phyloP scores from a whole-genome alignment of 2,888 invertebrate species.

The Aquatica leii region DNA sequence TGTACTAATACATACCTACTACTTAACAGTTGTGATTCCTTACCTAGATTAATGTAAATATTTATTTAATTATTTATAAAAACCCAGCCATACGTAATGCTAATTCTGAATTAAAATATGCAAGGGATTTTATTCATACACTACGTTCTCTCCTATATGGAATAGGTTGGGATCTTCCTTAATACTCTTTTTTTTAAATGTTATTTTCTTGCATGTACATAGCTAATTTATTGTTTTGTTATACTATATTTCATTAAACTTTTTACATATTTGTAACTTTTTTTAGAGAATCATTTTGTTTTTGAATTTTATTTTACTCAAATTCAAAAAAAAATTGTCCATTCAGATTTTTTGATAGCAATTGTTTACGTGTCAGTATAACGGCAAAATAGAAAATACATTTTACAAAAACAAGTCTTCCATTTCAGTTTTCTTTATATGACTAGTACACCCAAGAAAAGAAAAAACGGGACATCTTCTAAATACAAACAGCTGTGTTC shows the following conservation, averaged over 20 bases:
- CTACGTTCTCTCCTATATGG: background rate
- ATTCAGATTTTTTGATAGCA: too few species aligned
- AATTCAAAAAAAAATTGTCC: too few species aligned
- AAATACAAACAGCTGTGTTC: too few species aligned
- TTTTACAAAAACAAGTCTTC: too few species aligned
- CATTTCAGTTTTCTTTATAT: too few species aligned
- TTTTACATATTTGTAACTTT: conserved; percentile 27
- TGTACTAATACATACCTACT: conserved; percentile 39
- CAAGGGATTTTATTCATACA: too few species aligned
- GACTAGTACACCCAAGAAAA: too few species aligned
- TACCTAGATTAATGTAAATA: conserved; percentile 29
- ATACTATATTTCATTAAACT: conserved; percentile 33
- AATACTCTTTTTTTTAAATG: conserved; percentile 6
- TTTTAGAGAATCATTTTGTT: background rate
- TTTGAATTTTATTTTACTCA: too few species aligned
- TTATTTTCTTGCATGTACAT: conserved; percentile 32
- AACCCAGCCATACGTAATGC: conserved; percentile 23
- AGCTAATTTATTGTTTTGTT: conserved; percentile 42
- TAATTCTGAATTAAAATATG: conserved; percentile 8
- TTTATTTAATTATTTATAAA: conserved; percentile 29
- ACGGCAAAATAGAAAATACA: too few species aligned
- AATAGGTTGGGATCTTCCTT: background rate
- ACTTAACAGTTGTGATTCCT: conserved; percentile 25
- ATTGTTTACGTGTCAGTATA: too few species aligned
- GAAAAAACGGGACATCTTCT: too few species aligned